A percentile compares a stretch with the other conserved stretches of the same genome.
Conservation (phyloP, 2,797 vertebrate species). For the Rhinatrema bivittatum region DNA sequence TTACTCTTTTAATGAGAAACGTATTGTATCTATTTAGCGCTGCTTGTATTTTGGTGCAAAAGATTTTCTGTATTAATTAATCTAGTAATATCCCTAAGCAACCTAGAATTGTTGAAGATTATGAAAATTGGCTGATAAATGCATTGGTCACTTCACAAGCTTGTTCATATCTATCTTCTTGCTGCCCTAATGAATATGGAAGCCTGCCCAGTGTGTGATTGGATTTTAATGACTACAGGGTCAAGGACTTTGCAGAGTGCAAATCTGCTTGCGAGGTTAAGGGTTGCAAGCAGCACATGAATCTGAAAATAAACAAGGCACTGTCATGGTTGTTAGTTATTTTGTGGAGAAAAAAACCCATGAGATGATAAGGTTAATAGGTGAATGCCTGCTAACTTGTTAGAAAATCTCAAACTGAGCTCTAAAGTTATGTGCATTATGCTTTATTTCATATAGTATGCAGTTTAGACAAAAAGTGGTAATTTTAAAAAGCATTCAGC, state of each 20-base stretch:
- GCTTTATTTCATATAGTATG: slow-evolving; percentile 28
- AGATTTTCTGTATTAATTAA: slow-evolving; percentile 48
- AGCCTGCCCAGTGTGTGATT: slow-evolving; percentile 44
- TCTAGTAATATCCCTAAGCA: slow-evolving; percentile 43
- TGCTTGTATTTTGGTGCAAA: slow-evolving; percentile 27
- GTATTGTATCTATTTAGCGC: slow-evolving; percentile 33
- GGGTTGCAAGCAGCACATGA: slow-evolving; percentile 32
- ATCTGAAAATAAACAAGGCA: slow-evolving; percentile 50
- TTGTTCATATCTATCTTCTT: slow-evolving; percentile 55
- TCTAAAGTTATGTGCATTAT: slow-evolving; percentile 28
- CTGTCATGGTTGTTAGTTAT: slow-evolving; percentile 45
- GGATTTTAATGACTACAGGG: slow-evolving; percentile 54
- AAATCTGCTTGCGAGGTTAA: slow-evolving; percentile 45
- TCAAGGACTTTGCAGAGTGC: slow-evolving; percentile 45
- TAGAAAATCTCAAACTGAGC: slow-evolving; percentile 47
- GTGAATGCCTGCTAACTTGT: slow-evolving; percentile 42
- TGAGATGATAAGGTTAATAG: slow-evolving; percentile 40
- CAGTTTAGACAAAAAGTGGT: slow-evolving; percentile 16
- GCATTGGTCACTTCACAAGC: slow-evolving; percentile 52
- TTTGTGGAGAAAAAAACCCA: slow-evolving; percentile 33
- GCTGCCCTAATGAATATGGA: slow-evolving; percentile 54
- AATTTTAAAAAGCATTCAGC: slow-evolving; percentile 24
- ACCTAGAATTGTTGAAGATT: slow-evolving; percentile 46
- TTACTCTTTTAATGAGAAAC: slow-evolving; percentile 29
- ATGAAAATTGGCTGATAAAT: slow-evolving; percentile 53